Evolutionary conservation across 2,888 invertebrate genomes (phyloP).

Genomic region (Amitus sp.): DNA sequence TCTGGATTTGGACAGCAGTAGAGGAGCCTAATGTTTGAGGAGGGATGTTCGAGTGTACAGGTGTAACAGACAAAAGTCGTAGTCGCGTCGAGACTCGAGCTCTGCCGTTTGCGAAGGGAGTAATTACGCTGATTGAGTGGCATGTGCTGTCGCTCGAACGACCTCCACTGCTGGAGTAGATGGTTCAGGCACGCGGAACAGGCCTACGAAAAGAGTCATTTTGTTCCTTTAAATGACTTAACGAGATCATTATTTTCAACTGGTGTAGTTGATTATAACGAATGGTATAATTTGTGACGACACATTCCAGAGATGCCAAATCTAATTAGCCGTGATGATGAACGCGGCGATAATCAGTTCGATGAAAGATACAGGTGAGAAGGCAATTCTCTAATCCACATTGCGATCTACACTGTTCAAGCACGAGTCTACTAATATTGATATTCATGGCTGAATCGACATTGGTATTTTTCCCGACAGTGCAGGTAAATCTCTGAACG

Average conservation of each 20-base stretch:
- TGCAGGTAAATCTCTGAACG: background rate
- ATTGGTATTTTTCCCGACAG: no score
- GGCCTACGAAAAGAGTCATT: conserved; percentile 69
- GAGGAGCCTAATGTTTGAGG: conserved; percentile 81
- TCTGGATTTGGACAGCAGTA: conserved; percentile 88
- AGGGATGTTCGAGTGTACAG: conserved; percentile 84
- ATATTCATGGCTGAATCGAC: no score
- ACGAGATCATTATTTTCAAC: no score
- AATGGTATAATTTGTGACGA: no score
- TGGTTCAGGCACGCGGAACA: conserved; percentile 88
- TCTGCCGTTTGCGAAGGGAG: conserved; percentile 80
- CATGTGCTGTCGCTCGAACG: conserved; percentile 76
- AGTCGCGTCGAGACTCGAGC: conserved; percentile 72
- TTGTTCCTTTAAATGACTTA: background rate
- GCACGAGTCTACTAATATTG: no score
- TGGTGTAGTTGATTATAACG: no score
- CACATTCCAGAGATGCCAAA: no score
- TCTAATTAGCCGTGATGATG: no score
- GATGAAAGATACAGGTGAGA: no score
- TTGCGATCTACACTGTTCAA: no score
- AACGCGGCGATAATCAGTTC: no score
- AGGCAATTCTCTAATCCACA: no score
- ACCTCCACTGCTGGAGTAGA: conserved; percentile 88
- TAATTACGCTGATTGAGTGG: conserved; percentile 83
- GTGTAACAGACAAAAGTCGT: conserved; percentile 90